phyloP scores from a whole-genome alignment of 2,888 invertebrate species.

The Trilocha varians region DNA sequence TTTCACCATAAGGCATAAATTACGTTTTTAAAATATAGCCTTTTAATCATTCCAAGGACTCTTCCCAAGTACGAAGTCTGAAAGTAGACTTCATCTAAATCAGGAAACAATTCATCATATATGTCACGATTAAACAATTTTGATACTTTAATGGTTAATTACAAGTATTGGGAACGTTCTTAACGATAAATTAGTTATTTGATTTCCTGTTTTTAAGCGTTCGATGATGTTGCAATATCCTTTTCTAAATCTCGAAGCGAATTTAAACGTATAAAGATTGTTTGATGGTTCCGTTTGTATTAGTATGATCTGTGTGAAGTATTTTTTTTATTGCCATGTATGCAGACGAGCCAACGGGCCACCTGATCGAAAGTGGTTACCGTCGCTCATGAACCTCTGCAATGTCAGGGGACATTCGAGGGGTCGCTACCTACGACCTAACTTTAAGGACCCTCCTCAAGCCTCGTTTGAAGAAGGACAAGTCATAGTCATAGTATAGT shows the following conservation, averaged over 20 bases:
- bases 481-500: no score
- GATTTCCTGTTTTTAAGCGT: conserved; percentile 33
- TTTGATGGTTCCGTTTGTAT: not conserved
- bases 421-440: no score
- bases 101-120: not conserved
- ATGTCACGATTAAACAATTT: not conserved
- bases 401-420: no score
- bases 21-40: no score
- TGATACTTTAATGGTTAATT: not conserved
- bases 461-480: no score
- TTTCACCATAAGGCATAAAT: no score
- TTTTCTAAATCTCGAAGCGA: conserved; percentile 20
- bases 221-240: conserved; percentile 31
- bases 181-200: conserved; percentile 14
- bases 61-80: no score
- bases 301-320: not conserved
- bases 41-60: no score
- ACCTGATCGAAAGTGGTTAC: no score
- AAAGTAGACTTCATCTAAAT: not conserved
- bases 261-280: conserved; percentile 7
- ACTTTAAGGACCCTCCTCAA: no score
- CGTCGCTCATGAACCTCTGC: no score
- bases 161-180: not conserved
- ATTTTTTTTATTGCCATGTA: not conserved
- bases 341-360: no score